These are phyloP conservation scores for Corythaeola cristata DNA, from an alignment of 2,113 vertebrate species.

Conservation along the genomic window DNA sequence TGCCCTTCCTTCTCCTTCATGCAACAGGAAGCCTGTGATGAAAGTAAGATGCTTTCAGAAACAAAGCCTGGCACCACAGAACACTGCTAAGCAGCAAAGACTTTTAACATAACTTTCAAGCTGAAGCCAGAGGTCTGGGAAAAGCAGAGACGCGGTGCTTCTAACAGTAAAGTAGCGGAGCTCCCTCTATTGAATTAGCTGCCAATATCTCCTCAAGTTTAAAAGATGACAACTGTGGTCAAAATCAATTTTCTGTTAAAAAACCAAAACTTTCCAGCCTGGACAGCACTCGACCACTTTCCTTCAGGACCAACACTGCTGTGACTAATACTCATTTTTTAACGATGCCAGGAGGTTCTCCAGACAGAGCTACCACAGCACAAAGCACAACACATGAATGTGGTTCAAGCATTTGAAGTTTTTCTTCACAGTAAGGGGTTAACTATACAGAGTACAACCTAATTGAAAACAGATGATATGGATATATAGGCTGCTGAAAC, in stretches of 20 bases:
- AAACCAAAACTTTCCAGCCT: background rate
- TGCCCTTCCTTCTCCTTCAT: background rate
- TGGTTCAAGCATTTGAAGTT: background rate
- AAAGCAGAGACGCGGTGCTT: background rate
- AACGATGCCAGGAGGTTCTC: background rate
- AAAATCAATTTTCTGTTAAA: background rate
- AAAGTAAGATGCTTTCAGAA: background rate
- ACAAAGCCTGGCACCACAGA: background rate
- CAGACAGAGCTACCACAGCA: background rate
- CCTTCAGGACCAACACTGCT: background rate
- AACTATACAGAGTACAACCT: background rate
- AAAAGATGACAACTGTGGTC: background rate
- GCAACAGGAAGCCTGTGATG: background rate
- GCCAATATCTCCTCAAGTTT: constrained; percentile 15
- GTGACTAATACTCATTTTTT: background rate
- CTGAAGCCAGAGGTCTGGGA: constrained; percentile 27
- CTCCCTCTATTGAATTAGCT: constrained; percentile 73
- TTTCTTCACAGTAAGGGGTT: background rate
- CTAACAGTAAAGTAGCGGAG: constrained; percentile 41
- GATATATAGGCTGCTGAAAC: background rate
- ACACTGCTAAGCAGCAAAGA: background rate
- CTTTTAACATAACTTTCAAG: background rate
- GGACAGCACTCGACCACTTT: background rate
- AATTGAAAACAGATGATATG: background rate
- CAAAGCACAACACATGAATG: accelerated